Conservation (phyloP, 2,797 vertebrate species). For the Cichlasoma orientale region DNA sequence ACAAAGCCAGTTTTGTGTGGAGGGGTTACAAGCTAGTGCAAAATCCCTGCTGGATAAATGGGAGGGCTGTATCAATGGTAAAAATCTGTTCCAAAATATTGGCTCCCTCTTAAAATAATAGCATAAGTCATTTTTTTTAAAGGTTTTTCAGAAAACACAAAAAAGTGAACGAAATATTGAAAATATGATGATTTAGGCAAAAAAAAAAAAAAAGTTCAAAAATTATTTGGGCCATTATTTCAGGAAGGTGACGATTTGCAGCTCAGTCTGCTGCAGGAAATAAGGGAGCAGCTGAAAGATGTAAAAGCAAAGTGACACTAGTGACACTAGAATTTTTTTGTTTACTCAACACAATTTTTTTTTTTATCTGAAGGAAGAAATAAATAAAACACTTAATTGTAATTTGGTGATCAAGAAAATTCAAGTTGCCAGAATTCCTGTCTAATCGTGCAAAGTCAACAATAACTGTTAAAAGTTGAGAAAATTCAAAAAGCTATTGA, state of each 20-base stretch:
- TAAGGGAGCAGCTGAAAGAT: no score
- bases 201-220: no score
- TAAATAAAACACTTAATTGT: neutral
- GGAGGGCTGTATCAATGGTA: neutral
- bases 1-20: neutral
- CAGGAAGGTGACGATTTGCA: neutral
- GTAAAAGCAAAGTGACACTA: neutral
- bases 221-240: no score
- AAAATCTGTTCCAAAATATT: neutral
- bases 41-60: neutral
- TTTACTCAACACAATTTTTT: neutral
- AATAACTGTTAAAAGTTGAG: neutral
- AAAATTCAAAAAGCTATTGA: neutral
- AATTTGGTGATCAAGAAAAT: neutral
- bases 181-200: no score
- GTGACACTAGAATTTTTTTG: neutral
- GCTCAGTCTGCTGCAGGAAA: no score
- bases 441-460: neutral
- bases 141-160: no score
- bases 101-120: no score
- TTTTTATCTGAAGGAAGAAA: neutral
- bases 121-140: no score
- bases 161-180: no score
- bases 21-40: neutral
- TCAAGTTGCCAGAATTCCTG: neutral